These are phyloP conservation scores for Tupiocoris notatus DNA, from an alignment of 2,888 invertebrate species.

Conservation along the genomic window DNA sequence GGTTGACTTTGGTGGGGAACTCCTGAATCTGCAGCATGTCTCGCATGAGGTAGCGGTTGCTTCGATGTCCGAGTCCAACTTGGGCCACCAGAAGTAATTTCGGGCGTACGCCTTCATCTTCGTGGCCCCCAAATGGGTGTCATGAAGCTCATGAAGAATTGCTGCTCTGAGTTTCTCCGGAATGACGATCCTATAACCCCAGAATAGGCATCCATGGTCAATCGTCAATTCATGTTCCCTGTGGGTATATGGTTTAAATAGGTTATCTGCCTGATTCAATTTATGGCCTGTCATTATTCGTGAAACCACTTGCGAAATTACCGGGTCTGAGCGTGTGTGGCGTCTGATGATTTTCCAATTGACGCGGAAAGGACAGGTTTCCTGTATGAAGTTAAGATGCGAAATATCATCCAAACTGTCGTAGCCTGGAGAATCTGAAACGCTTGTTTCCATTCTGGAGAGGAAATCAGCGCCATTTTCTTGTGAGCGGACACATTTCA, in stretches of 20 bases:
- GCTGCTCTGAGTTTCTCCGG: not conserved
- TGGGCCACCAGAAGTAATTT: not conserved
- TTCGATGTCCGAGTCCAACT: not conserved
- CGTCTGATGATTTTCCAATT: slow-evolving; percentile 51
- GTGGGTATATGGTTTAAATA: not conserved
- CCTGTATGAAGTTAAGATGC: not conserved
- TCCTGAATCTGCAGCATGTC: not conserved
- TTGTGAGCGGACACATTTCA: slow-evolving; percentile 15
- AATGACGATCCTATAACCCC: slow-evolving; percentile 38
- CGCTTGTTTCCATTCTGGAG: not conserved
- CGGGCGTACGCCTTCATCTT: not conserved
- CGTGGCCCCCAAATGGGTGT: slow-evolving; percentile 43
- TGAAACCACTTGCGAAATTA: not conserved
- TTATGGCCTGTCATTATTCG: not conserved
- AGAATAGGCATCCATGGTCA: slow-evolving; percentile 34
- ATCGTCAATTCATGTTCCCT: slow-evolving; percentile 7
- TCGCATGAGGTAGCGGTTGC: not conserved
- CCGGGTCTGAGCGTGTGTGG: slow-evolving; percentile 26
- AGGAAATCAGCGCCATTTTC: slow-evolving; percentile 20
- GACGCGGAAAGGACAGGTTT: slow-evolving; percentile 49
- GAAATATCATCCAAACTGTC: not conserved
- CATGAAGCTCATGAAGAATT: slow-evolving; percentile 29
- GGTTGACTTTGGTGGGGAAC: not conserved
- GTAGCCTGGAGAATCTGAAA: not conserved
- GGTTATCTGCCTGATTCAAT: not conserved